phyloP scores from a whole-genome alignment of 1,140 invertebrate genomes.

The Prorops nasuta region DNA sequence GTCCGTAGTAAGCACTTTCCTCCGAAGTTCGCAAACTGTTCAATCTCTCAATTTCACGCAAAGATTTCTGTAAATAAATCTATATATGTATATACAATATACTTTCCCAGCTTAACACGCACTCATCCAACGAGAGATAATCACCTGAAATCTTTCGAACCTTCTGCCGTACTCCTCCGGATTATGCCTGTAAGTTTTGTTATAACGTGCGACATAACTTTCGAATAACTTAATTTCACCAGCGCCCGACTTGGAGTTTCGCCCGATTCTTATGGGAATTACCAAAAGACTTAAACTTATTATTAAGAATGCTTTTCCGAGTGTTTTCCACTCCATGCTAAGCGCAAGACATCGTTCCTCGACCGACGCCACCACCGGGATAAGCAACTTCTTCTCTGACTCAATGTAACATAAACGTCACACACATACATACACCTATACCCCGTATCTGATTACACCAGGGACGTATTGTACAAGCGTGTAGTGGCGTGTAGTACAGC shows the following conservation, averaged over 20 bases:
- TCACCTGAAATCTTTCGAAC: slow-evolving; percentile 67
- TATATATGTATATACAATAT: no score
- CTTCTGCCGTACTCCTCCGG: slow-evolving; percentile 60
- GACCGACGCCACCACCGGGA: slow-evolving; percentile 5
- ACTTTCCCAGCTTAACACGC: background rate
- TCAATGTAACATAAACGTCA: no score
- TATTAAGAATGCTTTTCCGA: slow-evolving; percentile 37
- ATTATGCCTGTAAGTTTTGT: slow-evolving; percentile 67
- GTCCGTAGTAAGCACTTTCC: slow-evolving; percentile 66
- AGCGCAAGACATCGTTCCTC: slow-evolving; percentile 19
- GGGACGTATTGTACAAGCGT: no score
- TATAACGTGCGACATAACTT: slow-evolving; percentile 63
- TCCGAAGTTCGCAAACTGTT: slow-evolving; percentile 60
- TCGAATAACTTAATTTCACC: slow-evolving; percentile 58
- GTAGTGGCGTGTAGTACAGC: no score
- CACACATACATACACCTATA: slow-evolving; percentile 8
- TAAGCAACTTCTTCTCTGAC: no score
- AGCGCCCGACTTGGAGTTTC: slow-evolving; percentile 27
- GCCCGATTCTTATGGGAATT: slow-evolving; percentile 53
- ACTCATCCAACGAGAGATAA: background rate
- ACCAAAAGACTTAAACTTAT: slow-evolving; percentile 56
- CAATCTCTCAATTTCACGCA: slow-evolving; percentile 62
- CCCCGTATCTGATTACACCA: slow-evolving; percentile 17
- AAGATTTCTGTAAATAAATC: slow-evolving; percentile 56
- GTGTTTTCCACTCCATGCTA: slow-evolving; percentile 51